A percentile compares a stretch with the other conserved stretches of the same genome.
phyloP scores from a whole-genome alignment of 2,888 invertebrate species.

The Sceliomorpha sp. region DNA sequence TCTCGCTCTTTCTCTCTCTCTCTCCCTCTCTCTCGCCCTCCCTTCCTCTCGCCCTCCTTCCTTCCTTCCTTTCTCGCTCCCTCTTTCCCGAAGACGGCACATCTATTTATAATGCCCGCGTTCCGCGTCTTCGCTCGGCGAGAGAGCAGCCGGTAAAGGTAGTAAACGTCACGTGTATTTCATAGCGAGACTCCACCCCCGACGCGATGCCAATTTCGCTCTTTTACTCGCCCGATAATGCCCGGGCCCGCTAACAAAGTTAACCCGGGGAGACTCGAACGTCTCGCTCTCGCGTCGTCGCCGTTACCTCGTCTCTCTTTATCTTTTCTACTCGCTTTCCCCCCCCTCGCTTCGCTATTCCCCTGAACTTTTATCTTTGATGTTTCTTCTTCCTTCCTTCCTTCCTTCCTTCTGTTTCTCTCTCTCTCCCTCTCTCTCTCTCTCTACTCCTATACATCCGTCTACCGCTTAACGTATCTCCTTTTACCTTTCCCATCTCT shows the following conservation, averaged over 20 bases:
- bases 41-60: conserved; percentile 16
- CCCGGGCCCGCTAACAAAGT: conserved; percentile 71
- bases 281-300: conserved; percentile 7
- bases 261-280: conserved; percentile 52
- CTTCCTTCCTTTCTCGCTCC: conserved; percentile 26
- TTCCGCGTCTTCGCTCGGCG: conserved; percentile 74
- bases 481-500: conserved; percentile 42
- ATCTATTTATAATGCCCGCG: conserved; percentile 77
- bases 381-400: conserved; percentile 38
- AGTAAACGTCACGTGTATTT: conserved; percentile 80
- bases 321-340: conserved; percentile 34
- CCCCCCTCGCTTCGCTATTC: conserved; percentile 7
- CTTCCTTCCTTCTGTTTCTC: conserved; percentile 26
- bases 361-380: conserved; percentile 41
- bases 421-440: too few relatives aligned
- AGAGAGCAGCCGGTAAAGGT: conserved; percentile 76
- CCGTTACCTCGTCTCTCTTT: conserved; percentile 13
- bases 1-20: conserved; percentile 56
- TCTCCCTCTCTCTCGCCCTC: conserved; percentile 18
- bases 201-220: conserved; percentile 77
- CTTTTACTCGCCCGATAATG: conserved; percentile 73
- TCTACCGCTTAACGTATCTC: too few relatives aligned
- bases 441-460: too few relatives aligned
- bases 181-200: conserved; percentile 79
- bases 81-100: conserved; percentile 57